These are phyloP conservation scores for Drosophila prostipennis DNA, from an alignment of 2,888 invertebrate genomes.

Conservation along the genomic window DNA sequence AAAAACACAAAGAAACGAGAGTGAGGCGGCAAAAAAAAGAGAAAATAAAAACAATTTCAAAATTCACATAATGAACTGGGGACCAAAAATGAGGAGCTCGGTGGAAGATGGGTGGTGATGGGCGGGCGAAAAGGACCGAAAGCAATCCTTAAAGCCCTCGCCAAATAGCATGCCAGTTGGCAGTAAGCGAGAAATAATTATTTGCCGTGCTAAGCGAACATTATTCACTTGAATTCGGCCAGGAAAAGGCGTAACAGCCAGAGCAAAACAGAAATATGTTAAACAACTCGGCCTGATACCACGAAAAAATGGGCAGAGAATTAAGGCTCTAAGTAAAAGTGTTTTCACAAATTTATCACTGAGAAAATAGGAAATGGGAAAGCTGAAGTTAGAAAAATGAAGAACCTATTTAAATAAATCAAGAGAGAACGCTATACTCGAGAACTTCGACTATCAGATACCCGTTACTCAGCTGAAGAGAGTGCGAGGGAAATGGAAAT, in stretches of 20 bases:
- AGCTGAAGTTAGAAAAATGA: accelerated
- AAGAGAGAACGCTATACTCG: too few relatives aligned
- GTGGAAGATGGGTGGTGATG: background rate
- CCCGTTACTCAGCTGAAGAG: too few relatives aligned
- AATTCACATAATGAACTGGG: constrained; percentile 73
- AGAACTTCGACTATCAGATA: too few relatives aligned
- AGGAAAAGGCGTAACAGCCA: constrained; percentile 47
- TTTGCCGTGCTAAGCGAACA: constrained; percentile 81
- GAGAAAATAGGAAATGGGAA: background rate
- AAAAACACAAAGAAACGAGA: constrained; percentile 38
- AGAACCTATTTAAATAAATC: background rate
- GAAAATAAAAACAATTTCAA: constrained; percentile 54
- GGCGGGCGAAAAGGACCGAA: constrained; percentile 31
- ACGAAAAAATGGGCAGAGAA: constrained; percentile 30
- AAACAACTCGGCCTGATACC: constrained; percentile 58
- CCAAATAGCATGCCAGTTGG: constrained; percentile 71
- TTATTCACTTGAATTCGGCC: constrained; percentile 70
- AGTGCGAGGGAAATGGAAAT: too few relatives aligned
- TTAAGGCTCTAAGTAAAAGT: constrained; percentile 63
- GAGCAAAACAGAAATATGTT: constrained; percentile 59
- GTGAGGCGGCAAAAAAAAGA: constrained; percentile 36
- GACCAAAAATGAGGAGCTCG: constrained; percentile 13
- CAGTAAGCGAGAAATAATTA: constrained; percentile 80
- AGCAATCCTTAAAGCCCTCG: constrained; percentile 54
- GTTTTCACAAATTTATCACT: constrained; percentile 45